These are phyloP conservation scores for Standfussiana lucernea DNA, from an alignment of 2,888 invertebrate genomes.

Conservation along the genomic window DNA sequence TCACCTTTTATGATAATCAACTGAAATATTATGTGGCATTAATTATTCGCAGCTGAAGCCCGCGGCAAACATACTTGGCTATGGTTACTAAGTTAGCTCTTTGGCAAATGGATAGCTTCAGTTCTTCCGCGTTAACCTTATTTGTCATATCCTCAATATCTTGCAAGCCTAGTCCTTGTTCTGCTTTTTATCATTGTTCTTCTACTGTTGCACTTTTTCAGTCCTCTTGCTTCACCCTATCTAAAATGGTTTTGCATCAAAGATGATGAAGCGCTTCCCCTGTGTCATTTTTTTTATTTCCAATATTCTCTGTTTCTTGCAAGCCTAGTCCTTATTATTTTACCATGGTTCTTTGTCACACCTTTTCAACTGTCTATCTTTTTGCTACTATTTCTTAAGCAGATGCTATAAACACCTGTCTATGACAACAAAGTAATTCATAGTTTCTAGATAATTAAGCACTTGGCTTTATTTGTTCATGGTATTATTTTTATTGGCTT, in stretches of 20 bases:
- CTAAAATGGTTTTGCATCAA: not conserved
- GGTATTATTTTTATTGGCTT: constrained; percentile 7
- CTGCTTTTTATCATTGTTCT: not conserved
- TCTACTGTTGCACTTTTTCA: constrained; percentile 7
- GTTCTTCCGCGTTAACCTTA: not conserved
- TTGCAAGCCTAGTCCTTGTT: constrained; percentile 29
- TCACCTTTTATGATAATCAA: constrained; percentile 11
- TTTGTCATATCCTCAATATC: constrained; percentile 15
- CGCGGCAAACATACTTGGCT: not conserved
- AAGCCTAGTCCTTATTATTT: constrained; percentile 2
- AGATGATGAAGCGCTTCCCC: not conserved
- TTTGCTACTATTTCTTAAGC: constrained; percentile 25
- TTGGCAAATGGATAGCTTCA: not conserved
- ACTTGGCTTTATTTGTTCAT: not conserved
- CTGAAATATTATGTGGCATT: constrained; percentile 20
- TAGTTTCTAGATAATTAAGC: not conserved
- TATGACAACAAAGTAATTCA: constrained; percentile 2
- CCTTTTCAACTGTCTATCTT: constrained; percentile 25
- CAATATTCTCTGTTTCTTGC: not conserved
- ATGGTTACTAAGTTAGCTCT: not conserved
- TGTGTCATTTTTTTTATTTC: not conserved
- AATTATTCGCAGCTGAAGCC: constrained; percentile 23
- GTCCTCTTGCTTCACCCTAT: not conserved
- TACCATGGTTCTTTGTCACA: not conserved
- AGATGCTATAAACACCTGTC: constrained; percentile 31